Evolutionary conservation across 2,113 vertebrate genomes (phyloP).

Genomic region (Myiozetetes cayanensis): DNA sequence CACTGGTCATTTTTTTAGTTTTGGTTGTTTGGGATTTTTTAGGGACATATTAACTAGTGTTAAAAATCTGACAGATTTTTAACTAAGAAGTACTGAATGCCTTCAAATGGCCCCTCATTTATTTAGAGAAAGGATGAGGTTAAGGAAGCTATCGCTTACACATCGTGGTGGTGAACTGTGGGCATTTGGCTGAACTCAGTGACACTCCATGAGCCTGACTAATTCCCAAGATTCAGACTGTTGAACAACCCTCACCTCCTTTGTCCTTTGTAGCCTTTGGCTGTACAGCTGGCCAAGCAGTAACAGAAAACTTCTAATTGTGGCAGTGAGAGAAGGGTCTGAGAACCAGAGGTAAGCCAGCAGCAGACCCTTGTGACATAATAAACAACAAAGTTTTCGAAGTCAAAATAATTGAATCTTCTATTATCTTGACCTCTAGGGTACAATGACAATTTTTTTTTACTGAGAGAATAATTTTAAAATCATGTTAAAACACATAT

Average conservation of each 20-base stretch:
- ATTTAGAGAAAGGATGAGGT: not conserved
- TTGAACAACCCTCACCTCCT: not conserved
- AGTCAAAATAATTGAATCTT: not conserved
- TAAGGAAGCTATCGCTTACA: not conserved
- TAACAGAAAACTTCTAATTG: not conserved
- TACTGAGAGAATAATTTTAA: not conserved
- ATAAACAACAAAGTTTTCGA: not conserved
- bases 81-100: not conserved
- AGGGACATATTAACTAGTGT: not conserved
- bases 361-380: not conserved
- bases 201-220: not conserved
- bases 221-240: not conserved
- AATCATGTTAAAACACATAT: not conserved
- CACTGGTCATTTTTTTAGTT: too few species aligned
- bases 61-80: not conserved
- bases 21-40: not conserved
- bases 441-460: not conserved
- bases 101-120: not conserved
- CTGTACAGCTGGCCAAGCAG: not conserved
- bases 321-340: not conserved
- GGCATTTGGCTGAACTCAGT: not conserved
- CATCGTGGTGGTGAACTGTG: not conserved
- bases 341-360: not conserved
- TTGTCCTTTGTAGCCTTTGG: fast-evolving
- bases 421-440: not conserved